Evolutionary conservation across 2,797 vertebrate genomes (phyloP).

Genomic region (Sebastes hubbsi): DNA sequence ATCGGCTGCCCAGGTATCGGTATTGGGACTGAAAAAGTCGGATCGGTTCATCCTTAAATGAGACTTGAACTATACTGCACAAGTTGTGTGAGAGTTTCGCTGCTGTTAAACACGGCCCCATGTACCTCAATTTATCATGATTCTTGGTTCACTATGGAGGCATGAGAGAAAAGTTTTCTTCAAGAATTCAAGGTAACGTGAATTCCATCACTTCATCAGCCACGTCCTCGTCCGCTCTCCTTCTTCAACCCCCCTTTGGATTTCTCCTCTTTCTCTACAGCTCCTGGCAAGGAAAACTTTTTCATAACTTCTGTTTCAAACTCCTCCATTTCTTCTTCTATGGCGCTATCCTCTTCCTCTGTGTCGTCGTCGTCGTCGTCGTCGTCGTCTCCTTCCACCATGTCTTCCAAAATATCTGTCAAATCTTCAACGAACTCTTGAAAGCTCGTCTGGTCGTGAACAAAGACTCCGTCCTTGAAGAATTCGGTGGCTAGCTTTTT

Average conservation of each 20-base stretch:
- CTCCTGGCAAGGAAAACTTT: constrained; percentile 67
- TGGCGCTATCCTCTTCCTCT: constrained; percentile 29
- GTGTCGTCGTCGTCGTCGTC: constrained; percentile 63
- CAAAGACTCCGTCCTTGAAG: constrained; percentile 86
- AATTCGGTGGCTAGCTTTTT: constrained; percentile 69
- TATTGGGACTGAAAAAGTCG: no score
- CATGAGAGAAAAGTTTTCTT: background rate
- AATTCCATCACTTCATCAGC: constrained; percentile 41
- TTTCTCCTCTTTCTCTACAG: constrained; percentile 40
- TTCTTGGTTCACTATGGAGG: background rate
- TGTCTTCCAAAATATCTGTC: constrained; percentile 90
- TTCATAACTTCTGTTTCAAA: constrained; percentile 78
- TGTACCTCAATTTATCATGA: background rate
- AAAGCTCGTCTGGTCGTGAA: constrained; percentile 88
- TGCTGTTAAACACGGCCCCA: no score
- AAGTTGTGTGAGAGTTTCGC: no score
- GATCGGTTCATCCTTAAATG: no score
- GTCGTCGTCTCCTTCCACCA: constrained; percentile 78
- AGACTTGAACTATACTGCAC: no score
- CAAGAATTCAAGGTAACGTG: background rate
- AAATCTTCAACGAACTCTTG: constrained; percentile 88
- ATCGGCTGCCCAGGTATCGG: no score
- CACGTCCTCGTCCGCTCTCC: constrained; percentile 62
- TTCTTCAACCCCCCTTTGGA: constrained; percentile 64
- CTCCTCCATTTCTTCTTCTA: constrained; percentile 81